These are phyloP conservation scores for Drosophila lacicola DNA, from an alignment of 2,888 invertebrate genomes.

Conservation along the genomic window DNA sequence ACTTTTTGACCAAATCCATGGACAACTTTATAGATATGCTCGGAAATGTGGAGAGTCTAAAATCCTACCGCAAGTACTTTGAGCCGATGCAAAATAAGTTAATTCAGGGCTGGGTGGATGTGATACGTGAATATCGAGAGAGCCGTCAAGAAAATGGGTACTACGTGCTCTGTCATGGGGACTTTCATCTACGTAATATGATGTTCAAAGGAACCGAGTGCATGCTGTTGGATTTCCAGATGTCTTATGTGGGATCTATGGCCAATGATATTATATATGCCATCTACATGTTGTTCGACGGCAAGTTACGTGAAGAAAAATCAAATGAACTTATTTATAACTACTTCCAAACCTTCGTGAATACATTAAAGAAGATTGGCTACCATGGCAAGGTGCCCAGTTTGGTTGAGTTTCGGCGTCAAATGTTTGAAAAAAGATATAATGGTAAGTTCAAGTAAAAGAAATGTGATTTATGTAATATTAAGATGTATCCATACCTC, in stretches of 20 bases:
- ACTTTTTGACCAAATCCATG: conserved; percentile 42
- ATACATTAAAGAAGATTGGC: conserved; percentile 51
- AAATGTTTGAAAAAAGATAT: conserved; percentile 51
- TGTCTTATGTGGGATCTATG: conserved; percentile 62
- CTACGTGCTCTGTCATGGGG: conserved; percentile 73
- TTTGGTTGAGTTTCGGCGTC: conserved; percentile 49
- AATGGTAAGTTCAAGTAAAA: conserved; percentile 42
- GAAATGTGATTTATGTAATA: background rate
- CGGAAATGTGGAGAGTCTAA: conserved; percentile 35
- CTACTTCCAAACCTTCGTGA: conserved; percentile 57
- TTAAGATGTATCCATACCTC: background rate
- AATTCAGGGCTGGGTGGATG: conserved; percentile 16
- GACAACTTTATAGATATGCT: conserved; percentile 49
- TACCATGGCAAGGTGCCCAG: conserved; percentile 53
- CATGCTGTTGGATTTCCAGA: conserved; percentile 67
- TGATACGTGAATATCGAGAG: conserved; percentile 49
- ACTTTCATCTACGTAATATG: conserved; percentile 69
- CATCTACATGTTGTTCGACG: conserved; percentile 51
- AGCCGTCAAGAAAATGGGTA: conserved; percentile 36
- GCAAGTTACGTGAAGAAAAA: conserved; percentile 42
- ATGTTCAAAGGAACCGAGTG: conserved; percentile 62
- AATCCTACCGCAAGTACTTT: conserved; percentile 57
- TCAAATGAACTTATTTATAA: conserved; percentile 57
- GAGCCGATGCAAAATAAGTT: conserved; percentile 41
- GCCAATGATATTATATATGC: conserved; percentile 60